Evolutionary conservation across 2,888 invertebrate species (phyloP), one percentile per base, ranked within the genome.

Genomic region (Acanthosepion esculentum): DNA sequence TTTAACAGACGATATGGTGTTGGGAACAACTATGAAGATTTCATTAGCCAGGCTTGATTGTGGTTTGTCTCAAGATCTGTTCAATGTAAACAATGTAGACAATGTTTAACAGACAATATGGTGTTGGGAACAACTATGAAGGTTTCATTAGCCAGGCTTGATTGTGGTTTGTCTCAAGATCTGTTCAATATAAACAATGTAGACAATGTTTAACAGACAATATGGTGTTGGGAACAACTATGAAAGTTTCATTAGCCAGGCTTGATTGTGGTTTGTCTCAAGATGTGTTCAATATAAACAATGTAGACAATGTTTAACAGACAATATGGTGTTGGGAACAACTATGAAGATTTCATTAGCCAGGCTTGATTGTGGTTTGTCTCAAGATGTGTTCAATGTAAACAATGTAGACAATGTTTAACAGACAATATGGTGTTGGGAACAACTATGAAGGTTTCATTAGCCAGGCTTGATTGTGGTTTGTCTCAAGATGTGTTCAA

Each of bases 191-290:
- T n/a, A n/a, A n/a, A n/a, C n/a, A n/a, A n/a, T n/a, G 78, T 26
- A 41, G 41, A 20, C 4, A 78, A n/a, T n/a, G n/a, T 78, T n/a
- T 78, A 78, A 78, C 78, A 78, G 78, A n/a, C n/a, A 1, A n/a
- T 78, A 33, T 78, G 78, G n/a, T 33, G n/a, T 78, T 78, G 78
- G 78, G 78, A 78, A n/a, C 78, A 78, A n/a, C 78, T 78, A 78
- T 29, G n/a, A n/a, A 78, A 33, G n/a, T 78, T 23, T 78, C 15
- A 78, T n/a, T 12, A n/a, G 78, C 4, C n/a, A n/a, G 78, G 78
- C 78, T 78, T n/a, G 15, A 10, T 64, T 64, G 10, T 18, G 20
- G 55, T 78, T 78, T 29, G 10, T 78, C 78, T 78, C 3, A 4
- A 53, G 53, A 55, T 29, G 78, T 26, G n/a, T n/a, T n/a, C n/a